Base-by-base conservation (phyloP, 2,113 vertebrate species). In the Taurulus bubalis region DNA sequence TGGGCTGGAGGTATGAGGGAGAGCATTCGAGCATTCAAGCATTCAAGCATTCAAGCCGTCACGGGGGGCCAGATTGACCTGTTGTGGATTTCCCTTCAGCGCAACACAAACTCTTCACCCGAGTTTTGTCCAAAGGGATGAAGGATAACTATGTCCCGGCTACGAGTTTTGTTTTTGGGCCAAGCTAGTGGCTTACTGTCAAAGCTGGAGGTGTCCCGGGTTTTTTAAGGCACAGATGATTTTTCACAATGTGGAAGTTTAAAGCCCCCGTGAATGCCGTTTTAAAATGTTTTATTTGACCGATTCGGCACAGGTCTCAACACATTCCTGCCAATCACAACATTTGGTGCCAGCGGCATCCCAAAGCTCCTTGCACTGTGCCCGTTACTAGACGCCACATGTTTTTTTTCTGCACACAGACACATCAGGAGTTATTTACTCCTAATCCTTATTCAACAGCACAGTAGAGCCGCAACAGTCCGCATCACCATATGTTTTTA, bases 201-300 rank as follows among this genome's bases (percentile, higher is more conserved):
- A 60, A 80, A 77, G 58, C 58, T 62, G 42, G 26, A 62, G 28
- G 16, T 51, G 59, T 73, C 73, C 59, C 53, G 18, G 36, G 71
- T 80, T 80, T 77, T 75, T 77, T 45, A 3, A 34, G 53, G 36
- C 69, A 63, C 53, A 6, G 26, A 30, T 58, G 24, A 55, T 75
- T 69, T 65, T 9, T 38, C 32, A 68, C 62, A 82, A 38, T 49
- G 15, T 55, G 22, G n/a, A 80, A 30, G 15, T 70, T 47, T 16
- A 68, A 79, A 79, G 36, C 49, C 53, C 63, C n/a, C 8, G 5
- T 38, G 3, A 22, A 40, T n/a, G 73, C 30, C 18, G 9, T 20
- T 64, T 45, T 11, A 3, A 40, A 40, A 38, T 38, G 8, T 16
- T 45, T 20, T 72, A 42, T 58, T 72, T 67, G 22, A 47, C 26